phyloP scores from a whole-genome alignment of 2,888 invertebrate genomes.

The Tenthredo notha region DNA sequence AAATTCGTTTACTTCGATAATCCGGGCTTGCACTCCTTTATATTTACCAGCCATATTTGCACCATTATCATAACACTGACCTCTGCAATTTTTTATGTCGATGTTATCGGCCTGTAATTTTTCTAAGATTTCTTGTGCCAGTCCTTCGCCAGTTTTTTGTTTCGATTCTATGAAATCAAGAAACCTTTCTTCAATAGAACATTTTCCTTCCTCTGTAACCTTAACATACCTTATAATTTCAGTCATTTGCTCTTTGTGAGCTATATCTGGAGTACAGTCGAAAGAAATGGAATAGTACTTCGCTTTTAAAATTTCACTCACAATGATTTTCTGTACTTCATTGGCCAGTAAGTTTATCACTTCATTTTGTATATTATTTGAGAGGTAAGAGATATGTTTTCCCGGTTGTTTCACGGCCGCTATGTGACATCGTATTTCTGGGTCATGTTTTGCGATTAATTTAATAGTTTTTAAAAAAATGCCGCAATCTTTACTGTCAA shows the following conservation, averaged over 20 bases:
- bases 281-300: not conserved
- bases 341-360: not conserved
- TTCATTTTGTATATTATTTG: not conserved
- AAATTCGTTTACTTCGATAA: not conserved
- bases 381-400: not conserved
- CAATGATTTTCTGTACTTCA: not conserved
- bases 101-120: not conserved
- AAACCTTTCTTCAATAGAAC: slow-evolving; percentile 2
- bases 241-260: not conserved
- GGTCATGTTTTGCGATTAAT: not conserved
- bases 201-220: not conserved
- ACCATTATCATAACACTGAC: not conserved
- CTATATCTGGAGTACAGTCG: not conserved
- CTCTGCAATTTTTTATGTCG: not conserved
- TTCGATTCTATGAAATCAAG: not conserved
- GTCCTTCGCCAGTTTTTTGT: not conserved
- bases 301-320: not conserved
- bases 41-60: not conserved
- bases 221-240: not conserved
- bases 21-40: not conserved
- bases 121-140: not conserved
- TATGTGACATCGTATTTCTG: not conserved
- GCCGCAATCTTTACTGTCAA: not conserved
- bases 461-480: not conserved
- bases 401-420: not conserved